Evolutionary conservation across 1,140 invertebrate species (phyloP), one percentile per base, ranked within the genome.

Genomic region (Asbolus verrucosus): DNA sequence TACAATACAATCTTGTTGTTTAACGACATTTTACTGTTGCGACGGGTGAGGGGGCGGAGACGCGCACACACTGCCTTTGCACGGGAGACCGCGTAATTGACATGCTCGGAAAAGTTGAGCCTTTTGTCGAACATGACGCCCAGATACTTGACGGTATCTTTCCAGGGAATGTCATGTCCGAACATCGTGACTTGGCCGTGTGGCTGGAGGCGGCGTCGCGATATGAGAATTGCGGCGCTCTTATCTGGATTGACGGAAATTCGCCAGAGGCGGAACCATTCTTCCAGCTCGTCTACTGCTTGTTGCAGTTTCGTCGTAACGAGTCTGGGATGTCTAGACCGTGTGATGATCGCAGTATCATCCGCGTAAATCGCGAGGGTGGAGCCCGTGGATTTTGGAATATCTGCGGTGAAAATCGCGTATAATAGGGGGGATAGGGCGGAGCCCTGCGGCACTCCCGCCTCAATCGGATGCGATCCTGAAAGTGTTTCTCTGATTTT

Each of bases 361-460:
- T 78, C 77, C 0, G 77, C 77, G 60, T 67, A 77, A 2, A 69
- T 38, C 5, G 76, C 68, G 6, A 65, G 31, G n/a, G 30, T 43
- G 2, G 68, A 30, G 6, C 65, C 16, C 6, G 27, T 9, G 8
- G 24, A 15, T 11, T 14, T 33, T 6, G 69, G 69, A 1, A 67
- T 24, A 21, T 73, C 69, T 14, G 60, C 46, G 2, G 67, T 72
- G 33, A 65, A 67, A 6, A 75, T 6, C 15, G 11, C 36, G 33
- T 70, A 70, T 9, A 73, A 14, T 2, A 50, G 13, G 8, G 43
- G 50, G 1, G 61, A 50, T 4, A 73, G 21, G 9, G 15, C 1
- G 1, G 21, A 38, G 6, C 74, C 72, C 61, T 75, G 72, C 1
- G 70, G 61, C 6, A 74, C 67, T 19, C 60, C 72, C 2, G 65